A percentile compares a stretch with the other conserved stretches of the same genome.
phyloP scores from a whole-genome alignment of 2,797 vertebrate species.

The Lates japonicus region DNA sequence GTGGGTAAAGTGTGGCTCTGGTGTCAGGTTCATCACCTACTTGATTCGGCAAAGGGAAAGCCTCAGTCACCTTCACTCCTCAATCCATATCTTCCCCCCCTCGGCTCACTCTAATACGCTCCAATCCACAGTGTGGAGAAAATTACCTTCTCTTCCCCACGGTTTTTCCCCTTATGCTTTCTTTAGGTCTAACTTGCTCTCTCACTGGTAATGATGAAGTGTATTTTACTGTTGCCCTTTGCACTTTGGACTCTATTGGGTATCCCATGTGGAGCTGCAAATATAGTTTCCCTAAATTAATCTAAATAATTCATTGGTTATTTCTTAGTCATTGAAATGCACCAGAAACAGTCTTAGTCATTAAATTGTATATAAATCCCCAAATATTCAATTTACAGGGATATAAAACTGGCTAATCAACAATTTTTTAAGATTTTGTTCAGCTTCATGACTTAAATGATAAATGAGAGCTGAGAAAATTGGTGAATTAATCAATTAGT shows the following conservation, averaged over 20 bases:
- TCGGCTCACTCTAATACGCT: slow-evolving; percentile 25
- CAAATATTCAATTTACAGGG: background rate
- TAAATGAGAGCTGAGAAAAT: background rate
- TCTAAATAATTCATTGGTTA: background rate
- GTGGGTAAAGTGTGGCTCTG: slow-evolving; percentile 36
- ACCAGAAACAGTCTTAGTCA: no score
- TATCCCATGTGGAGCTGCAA: background rate
- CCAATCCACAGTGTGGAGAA: slow-evolving; percentile 8
- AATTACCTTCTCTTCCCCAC: slow-evolving; percentile 16
- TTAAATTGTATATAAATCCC: no score
- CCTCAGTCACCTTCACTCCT: slow-evolving; percentile 64
- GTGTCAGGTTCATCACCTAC: slow-evolving; percentile 58
- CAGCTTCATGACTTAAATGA: background rate
- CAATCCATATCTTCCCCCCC: slow-evolving; percentile 40
- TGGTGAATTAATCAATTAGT: background rate
- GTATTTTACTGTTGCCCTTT: slow-evolving; percentile 17
- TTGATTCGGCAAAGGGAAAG: slow-evolving; percentile 50
- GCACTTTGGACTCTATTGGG: background rate
- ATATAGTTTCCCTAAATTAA: background rate
- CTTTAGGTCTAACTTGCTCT: slow-evolving; percentile 4
- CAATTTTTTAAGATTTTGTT: no score
- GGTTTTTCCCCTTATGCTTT: slow-evolving; percentile 6
- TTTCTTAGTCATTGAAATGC: background rate
- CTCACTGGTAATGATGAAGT: slow-evolving; percentile 4
- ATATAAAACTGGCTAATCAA: no score